Percentiles rank a stretch among this genome's conserved stretches.
Evolutionary conservation across 2,113 vertebrate genomes (phyloP).

Genomic region (Melanostigma gelatinosum): DNA sequence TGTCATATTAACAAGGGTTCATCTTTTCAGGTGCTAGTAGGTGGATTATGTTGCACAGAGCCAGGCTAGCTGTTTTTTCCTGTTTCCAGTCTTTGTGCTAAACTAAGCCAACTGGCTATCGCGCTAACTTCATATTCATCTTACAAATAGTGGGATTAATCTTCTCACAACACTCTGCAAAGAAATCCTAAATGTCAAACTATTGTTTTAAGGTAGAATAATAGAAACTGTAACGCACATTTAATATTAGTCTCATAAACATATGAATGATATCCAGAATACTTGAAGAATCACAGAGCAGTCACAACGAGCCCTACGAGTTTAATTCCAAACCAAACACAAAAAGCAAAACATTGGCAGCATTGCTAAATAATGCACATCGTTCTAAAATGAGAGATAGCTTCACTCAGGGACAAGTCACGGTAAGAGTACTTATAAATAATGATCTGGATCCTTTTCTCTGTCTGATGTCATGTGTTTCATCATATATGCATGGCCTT

Average conservation of each 20-base stretch:
- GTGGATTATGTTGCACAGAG: neutral
- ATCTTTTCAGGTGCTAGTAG: neutral
- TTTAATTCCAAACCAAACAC: constrained; percentile 52
- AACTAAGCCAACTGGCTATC: neutral
- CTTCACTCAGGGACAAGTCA: constrained; percentile 51
- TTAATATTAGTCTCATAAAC: neutral
- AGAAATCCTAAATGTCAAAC: neutral
- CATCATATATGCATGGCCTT: constrained; percentile 29
- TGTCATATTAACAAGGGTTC: neutral
- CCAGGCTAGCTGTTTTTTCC: neutral
- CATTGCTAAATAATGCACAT: constrained; percentile 69
- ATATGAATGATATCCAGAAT: neutral
- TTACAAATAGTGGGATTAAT: neutral
- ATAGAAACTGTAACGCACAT: neutral
- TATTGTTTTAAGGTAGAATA: neutral
- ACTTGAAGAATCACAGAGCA: constrained; percentile 30
- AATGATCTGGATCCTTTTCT: constrained; percentile 46
- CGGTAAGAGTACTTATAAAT: constrained; percentile 59
- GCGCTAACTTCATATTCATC: neutral
- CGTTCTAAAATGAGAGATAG: constrained; percentile 62
- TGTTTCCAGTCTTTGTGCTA: neutral
- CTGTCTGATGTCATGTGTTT: constrained; percentile 20
- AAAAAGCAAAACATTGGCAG: constrained; percentile 53
- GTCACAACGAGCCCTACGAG: constrained; percentile 12
- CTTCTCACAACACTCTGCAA: neutral